Conservation (phyloP, 2,888 invertebrate species). For the Lathronympha strigana region DNA sequence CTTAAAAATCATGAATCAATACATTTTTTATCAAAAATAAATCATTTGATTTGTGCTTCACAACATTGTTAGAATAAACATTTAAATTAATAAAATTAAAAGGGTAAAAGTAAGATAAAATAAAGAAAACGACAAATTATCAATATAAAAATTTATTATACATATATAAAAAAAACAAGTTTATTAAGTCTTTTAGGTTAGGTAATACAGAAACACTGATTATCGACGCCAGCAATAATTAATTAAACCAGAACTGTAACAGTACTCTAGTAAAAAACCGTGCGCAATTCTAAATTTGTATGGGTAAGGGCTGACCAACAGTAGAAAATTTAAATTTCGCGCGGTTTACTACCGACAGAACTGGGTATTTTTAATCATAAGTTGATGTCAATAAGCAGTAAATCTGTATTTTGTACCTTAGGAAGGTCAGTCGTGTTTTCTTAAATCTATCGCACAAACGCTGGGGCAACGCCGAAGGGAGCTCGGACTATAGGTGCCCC, state of each 20-base stretch:
- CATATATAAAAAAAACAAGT: background rate
- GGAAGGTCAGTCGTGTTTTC: constrained; percentile 69
- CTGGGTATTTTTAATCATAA: no score
- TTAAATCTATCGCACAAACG: constrained; percentile 78
- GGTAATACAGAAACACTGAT: constrained; percentile 3
- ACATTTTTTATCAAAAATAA: no score
- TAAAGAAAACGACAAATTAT: no score
- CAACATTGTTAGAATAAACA: background rate
- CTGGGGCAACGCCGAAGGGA: constrained; percentile 67
- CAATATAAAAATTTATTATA: constrained; percentile 15
- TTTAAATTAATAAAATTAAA: background rate
- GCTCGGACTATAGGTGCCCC: constrained; percentile 60
- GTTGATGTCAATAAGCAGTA: constrained; percentile 2
- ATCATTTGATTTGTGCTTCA: no score
- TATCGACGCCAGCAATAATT: background rate
- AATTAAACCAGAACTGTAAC: no score
- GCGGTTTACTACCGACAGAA: no score
- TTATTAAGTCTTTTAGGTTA: constrained; percentile 52
- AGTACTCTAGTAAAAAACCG: no score
- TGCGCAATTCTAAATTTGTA: no score
- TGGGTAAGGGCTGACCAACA: no score
- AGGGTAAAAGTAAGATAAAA: no score
- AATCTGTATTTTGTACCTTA: constrained; percentile 20
- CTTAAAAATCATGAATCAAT: no score
- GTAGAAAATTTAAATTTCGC: no score